Evolutionary conservation across 2,888 invertebrate species (phyloP).

Genomic region (Tromatobia lineatoria): DNA sequence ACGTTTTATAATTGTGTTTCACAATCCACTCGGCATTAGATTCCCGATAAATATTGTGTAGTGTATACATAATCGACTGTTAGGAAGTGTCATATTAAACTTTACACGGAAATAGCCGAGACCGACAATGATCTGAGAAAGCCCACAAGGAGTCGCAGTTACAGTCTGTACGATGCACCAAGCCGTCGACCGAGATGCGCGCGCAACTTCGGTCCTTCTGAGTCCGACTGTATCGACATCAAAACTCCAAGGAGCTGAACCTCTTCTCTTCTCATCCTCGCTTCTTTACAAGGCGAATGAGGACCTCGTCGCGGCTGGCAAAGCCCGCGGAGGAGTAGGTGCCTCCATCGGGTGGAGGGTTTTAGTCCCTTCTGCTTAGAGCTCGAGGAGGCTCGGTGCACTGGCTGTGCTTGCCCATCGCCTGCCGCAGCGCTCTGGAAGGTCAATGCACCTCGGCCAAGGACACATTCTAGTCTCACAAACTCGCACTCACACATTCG

Average conservation of each 20-base stretch:
- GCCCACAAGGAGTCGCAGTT: slow-evolving; percentile 48
- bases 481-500: slow-evolving; percentile 68
- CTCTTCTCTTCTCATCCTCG: background rate
- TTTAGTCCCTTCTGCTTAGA: slow-evolving; percentile 62
- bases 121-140: background rate
- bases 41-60: background rate
- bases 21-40: background rate
- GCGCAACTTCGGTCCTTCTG: slow-evolving; percentile 30
- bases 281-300: background rate
- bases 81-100: slow-evolving; percentile 12
- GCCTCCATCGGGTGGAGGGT: slow-evolving; percentile 58
- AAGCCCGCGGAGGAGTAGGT: slow-evolving; percentile 49
- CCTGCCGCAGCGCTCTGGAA: slow-evolving; percentile 77
- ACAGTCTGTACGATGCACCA: slow-evolving; percentile 52
- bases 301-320: slow-evolving; percentile 9
- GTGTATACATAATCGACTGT: background rate
- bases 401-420: slow-evolving; percentile 59
- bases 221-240: slow-evolving; percentile 34
- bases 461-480: slow-evolving; percentile 84
- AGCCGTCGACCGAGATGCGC: slow-evolving; percentile 44
- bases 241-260: slow-evolving; percentile 8
- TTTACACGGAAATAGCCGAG: background rate
- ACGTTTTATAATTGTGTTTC: background rate
- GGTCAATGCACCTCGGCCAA: slow-evolving; percentile 84
- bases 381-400: slow-evolving; percentile 67